phyloP scores from a whole-genome alignment of 2,888 invertebrate genomes.

The Tribolium freemani region DNA sequence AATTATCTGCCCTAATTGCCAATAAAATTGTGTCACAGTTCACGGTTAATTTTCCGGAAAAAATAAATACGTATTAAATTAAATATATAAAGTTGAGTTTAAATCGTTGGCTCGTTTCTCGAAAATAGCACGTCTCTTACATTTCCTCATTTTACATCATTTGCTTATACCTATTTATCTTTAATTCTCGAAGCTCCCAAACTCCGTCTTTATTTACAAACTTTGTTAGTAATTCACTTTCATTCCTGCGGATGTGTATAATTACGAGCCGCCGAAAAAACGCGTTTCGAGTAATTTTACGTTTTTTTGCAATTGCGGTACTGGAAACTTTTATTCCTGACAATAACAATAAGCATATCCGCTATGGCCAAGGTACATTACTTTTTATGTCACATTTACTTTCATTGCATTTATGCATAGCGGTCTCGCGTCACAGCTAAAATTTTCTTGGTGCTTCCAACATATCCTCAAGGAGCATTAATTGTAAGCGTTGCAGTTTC shows the following conservation, averaged over 20 bases:
- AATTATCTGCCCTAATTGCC: no score
- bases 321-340: constrained; percentile 23
- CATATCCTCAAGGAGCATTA: constrained; percentile 14
- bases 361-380: constrained; percentile 25
- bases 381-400: constrained; percentile 37
- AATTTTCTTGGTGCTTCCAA: not conserved
- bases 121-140: not conserved
- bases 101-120: no score
- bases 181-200: not conserved
- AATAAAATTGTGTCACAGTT: no score
- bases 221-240: not conserved
- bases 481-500: constrained; percentile 16
- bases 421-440: not conserved
- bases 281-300: constrained; percentile 17
- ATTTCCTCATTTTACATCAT: not conserved
- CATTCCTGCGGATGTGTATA: constrained; percentile 1
- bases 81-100: no score
- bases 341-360: constrained; percentile 37
- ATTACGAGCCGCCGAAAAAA: constrained; percentile 8
- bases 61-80: no score
- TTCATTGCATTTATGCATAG: constrained; percentile 33
- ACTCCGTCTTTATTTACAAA: not conserved
- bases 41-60: no score
- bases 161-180: not conserved
- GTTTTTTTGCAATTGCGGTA: constrained; percentile 21